Percentiles rank a stretch among this genome's conserved stretches.
These are phyloP conservation scores for Amphiura filiformis DNA, from an alignment of 35 echinoderm and acorn worm genomes.

Conservation along the genomic window DNA sequence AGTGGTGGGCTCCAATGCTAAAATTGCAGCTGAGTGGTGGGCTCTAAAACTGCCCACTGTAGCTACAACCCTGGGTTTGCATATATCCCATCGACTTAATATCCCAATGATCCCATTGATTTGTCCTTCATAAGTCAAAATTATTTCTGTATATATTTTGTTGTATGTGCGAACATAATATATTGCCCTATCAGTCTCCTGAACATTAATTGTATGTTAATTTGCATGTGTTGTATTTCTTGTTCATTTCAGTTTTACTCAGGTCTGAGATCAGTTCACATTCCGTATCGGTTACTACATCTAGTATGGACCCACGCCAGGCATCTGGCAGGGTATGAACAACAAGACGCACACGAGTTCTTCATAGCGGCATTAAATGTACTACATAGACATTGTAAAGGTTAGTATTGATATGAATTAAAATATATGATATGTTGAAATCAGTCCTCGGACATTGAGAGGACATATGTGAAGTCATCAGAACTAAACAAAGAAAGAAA, in stretches of 20 bases:
- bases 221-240: not conserved
- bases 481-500: not conserved
- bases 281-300: conserved; percentile 95
- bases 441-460: not conserved
- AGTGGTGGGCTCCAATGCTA: no score
- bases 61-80: no score
- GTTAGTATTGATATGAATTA: conserved; percentile 29
- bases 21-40: no score
- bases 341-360: conserved; percentile 99
- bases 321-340: conserved; percentile 96
- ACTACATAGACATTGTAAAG: conserved; percentile 99
- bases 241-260: conserved; percentile 82
- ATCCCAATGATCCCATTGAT: no score
- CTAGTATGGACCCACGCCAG: conserved; percentile 98
- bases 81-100: no score
- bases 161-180: no score
- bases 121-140: no score
- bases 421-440: not conserved
- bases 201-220: no score
- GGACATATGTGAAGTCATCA: not conserved
- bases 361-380: conserved; percentile 99
- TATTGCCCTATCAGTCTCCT: no score
- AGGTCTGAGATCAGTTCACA: conserved; percentile 93
- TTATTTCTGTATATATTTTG: no score
- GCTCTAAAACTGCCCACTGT: no score